Conservation (phyloP, 2,797 vertebrate genomes). For the Crenichthys baileyi region DNA sequence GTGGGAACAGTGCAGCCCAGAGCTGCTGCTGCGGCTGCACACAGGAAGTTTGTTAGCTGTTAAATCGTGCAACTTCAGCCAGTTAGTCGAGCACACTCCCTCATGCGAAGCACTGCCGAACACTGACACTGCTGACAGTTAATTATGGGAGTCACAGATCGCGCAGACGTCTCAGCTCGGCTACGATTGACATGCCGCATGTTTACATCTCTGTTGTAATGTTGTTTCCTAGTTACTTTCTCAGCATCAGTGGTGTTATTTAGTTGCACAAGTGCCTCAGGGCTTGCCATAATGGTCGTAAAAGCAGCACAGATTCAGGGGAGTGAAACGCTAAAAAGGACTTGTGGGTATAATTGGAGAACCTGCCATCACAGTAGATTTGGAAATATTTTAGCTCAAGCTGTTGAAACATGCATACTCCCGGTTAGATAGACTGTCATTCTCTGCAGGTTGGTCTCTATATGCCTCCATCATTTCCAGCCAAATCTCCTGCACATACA, state of each 20-base stretch:
- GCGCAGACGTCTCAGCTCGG: constrained; percentile 71
- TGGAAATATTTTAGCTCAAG: constrained; percentile 60
- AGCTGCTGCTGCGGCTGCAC: constrained; percentile 36
- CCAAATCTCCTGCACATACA: constrained; percentile 41
- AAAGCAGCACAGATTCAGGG: constrained; percentile 72
- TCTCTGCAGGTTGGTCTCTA: constrained; percentile 45
- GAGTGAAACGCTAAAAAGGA: constrained; percentile 66
- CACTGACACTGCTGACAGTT: constrained; percentile 81
- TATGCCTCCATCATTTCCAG: constrained; percentile 57
- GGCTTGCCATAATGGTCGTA: constrained; percentile 81
- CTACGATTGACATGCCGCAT: constrained; percentile 69
- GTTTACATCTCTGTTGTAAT: constrained; percentile 77
- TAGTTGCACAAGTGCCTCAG: constrained; percentile 71
- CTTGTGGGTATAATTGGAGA: constrained; percentile 72
- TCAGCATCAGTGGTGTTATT: constrained; percentile 62
- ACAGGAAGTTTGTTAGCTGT: constrained; percentile 66
- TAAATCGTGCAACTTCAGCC: constrained; percentile 71
- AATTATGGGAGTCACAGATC: constrained; percentile 82
- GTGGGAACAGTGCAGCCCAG: constrained; percentile 51
- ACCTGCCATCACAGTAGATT: constrained; percentile 65
- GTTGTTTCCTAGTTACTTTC: constrained; percentile 77
- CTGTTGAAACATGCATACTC: constrained; percentile 51
- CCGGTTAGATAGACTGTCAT: constrained; percentile 53
- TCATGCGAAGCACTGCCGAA: constrained; percentile 69
- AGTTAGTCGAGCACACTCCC: constrained; percentile 75